phyloP scores from a whole-genome alignment of 2,113 vertebrate species.

The Grammomys surdaster region DNA sequence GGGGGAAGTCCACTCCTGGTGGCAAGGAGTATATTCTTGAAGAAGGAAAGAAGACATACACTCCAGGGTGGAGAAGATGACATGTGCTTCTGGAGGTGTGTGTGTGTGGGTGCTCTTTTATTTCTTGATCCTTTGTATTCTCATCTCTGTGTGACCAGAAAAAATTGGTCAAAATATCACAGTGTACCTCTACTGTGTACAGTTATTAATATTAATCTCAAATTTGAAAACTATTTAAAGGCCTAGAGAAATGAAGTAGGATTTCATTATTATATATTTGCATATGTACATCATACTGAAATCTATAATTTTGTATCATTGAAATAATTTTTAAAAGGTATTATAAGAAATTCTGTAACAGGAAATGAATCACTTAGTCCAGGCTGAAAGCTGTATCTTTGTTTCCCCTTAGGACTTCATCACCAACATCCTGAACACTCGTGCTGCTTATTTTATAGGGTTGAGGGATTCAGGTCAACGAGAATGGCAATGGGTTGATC shows the following conservation, averaged over 20 bases:
- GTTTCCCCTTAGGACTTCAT: slow-evolving; percentile 65
- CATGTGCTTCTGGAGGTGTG: background rate
- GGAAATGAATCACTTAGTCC: no score
- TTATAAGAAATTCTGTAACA: background rate
- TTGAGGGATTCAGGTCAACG: background rate
- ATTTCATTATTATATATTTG: background rate
- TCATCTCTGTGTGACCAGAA: background rate
- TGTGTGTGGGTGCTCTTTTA: background rate
- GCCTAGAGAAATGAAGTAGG: background rate
- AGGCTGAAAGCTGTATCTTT: background rate
- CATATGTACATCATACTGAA: no score
- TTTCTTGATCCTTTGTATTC: background rate
- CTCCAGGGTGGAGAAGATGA: no score
- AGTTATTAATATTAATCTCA: background rate
- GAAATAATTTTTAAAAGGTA: background rate
- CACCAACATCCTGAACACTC: accelerated
- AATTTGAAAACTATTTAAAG: background rate
- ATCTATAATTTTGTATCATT: background rate
- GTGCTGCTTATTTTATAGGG: background rate
- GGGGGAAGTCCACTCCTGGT: no score
- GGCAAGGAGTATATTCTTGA: no score
- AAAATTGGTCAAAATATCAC: background rate
- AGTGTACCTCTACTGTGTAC: background rate
- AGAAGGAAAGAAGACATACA: no score
- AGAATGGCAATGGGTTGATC: slow-evolving; percentile 54